These are phyloP conservation scores for Drosophila eohydei DNA, from an alignment of 2,888 invertebrate species.

Conservation along the genomic window DNA sequence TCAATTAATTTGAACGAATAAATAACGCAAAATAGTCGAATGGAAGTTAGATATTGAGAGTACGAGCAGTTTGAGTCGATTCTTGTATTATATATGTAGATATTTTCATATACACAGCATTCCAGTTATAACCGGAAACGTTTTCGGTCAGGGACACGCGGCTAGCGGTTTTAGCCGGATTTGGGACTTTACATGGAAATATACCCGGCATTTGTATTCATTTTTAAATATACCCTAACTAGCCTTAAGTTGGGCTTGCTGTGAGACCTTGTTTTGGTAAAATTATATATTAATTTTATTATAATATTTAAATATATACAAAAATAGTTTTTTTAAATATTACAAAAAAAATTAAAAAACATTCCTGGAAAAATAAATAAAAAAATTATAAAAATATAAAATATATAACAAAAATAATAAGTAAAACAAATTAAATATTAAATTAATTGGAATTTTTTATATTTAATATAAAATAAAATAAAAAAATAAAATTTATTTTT, in stretches of 20 bases:
- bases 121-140: slow-evolving; percentile 58
- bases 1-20: slow-evolving; percentile 68
- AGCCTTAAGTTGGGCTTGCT: not conserved
- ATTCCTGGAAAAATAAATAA: no score
- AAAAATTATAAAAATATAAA: no score
- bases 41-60: slow-evolving; percentile 47
- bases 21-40: slow-evolving; percentile 65
- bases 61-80: slow-evolving; percentile 21
- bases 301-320: no score
- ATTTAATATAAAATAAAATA: no score
- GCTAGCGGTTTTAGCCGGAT: slow-evolving; percentile 45
- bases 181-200: slow-evolving; percentile 45
- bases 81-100: slow-evolving; percentile 5
- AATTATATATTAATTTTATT: not conserved
- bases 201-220: slow-evolving; percentile 23
- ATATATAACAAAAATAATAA: no score
- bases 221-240: slow-evolving; percentile 8
- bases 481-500: no score
- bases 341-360: no score
- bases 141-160: slow-evolving; percentile 64
- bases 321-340: no score
- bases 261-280: not conserved
- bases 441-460: no score
- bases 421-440: no score
- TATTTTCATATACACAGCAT: slow-evolving; percentile 1